phyloP scores from a whole-genome alignment of 2,797 vertebrate species.

The Pteronotus mesoamericanus region DNA sequence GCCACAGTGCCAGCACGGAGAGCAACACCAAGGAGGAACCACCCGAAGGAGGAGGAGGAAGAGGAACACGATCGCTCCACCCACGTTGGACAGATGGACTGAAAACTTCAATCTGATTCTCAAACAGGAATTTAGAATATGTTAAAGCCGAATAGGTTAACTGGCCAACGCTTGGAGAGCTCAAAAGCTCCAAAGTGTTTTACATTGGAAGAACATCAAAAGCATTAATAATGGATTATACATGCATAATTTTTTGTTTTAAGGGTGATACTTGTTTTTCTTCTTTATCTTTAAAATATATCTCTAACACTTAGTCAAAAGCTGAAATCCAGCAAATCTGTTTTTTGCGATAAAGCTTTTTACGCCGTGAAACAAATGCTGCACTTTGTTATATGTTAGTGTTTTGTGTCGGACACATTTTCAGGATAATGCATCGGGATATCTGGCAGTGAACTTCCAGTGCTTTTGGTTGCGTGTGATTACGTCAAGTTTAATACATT shows the following conservation, averaged over 20 bases:
- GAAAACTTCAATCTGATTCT: background rate
- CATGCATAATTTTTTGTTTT: constrained; percentile 77
- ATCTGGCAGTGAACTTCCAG: constrained; percentile 44
- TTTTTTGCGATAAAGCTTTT: constrained; percentile 76
- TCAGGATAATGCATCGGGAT: constrained; percentile 13
- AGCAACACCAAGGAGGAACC: constrained; percentile 94
- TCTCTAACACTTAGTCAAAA: constrained; percentile 75
- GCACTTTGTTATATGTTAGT: constrained; percentile 6
- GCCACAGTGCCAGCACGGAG: constrained; percentile 85
- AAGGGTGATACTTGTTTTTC: constrained; percentile 71
- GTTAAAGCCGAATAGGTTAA: constrained; percentile 62
- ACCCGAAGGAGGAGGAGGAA: constrained; percentile 93
- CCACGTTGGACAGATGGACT: background rate
- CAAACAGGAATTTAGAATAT: constrained; percentile 27
- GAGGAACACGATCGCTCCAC: constrained; percentile 84
- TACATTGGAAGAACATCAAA: constrained; percentile 59
- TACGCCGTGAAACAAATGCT: constrained; percentile 49
- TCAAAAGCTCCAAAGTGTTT: constrained; percentile 71
- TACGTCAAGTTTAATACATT: constrained; percentile 32
- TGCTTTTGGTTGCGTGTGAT: constrained; percentile 56
- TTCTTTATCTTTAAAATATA: constrained; percentile 77
- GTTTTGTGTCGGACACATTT: background rate
- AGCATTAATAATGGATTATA: constrained; percentile 59
- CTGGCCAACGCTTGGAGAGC: constrained; percentile 63
- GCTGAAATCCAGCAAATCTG: constrained; percentile 72